Conservation (phyloP, 2,113 vertebrate genomes). For the Hippoglossus stenolepis region DNA sequence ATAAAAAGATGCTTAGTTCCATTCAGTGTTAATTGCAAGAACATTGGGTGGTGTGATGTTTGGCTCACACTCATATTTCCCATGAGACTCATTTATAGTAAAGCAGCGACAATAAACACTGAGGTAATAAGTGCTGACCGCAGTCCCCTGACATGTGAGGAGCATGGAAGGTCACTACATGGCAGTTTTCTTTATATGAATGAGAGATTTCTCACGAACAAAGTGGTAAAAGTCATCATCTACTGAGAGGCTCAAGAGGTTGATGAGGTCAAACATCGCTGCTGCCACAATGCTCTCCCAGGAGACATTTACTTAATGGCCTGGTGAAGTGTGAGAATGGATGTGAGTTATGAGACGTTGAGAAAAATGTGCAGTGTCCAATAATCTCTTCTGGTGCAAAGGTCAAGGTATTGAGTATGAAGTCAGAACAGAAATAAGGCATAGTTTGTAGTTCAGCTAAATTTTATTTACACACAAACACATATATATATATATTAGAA, state of each 20-base stretch:
- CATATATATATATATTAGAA: no score
- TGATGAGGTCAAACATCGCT: constrained; percentile 28
- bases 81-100: constrained; percentile 13
- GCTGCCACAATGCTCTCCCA: constrained; percentile 51
- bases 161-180: neutral
- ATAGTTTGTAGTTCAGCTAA: no score
- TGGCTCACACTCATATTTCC: constrained; percentile 28
- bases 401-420: no score
- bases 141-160: neutral
- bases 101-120: constrained; percentile 15
- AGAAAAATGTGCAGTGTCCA: no score
- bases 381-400: no score
- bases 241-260: neutral
- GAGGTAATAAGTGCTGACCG: constrained; percentile 1
- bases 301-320: neutral
- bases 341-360: no score
- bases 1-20: constrained; percentile 7
- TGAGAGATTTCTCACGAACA: neutral
- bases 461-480: no score
- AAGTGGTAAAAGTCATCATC: neutral
- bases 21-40: constrained; percentile 38
- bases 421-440: no score
- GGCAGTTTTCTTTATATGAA: neutral
- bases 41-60: constrained; percentile 24
- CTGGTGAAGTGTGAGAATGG: no score